phyloP scores from a whole-genome alignment of 2,797 vertebrate species.

The Crax fasciolata region DNA sequence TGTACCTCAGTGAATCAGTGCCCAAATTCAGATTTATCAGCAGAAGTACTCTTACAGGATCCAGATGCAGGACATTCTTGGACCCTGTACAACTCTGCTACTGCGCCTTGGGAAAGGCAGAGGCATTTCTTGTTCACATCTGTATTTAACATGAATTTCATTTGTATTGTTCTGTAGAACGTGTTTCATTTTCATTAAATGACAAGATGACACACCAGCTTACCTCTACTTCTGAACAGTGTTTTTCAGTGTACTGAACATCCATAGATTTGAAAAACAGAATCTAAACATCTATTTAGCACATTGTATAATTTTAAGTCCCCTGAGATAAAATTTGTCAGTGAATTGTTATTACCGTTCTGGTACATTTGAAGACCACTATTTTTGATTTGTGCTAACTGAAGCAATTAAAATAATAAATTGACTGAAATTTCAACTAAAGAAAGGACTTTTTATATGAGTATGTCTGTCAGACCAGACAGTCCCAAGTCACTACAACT shows the following conservation, averaged over 20 bases:
- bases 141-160: not conserved
- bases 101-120: not conserved
- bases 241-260: constrained; percentile 31
- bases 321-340: constrained; percentile 3
- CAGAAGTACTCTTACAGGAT: not conserved
- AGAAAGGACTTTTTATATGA: not conserved
- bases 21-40: not conserved
- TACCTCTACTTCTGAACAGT: not conserved
- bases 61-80: not conserved
- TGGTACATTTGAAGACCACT: not conserved
- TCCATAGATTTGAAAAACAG: constrained; percentile 6
- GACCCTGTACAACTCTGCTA: not conserved
- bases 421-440: not conserved
- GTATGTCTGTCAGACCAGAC: not conserved
- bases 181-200: not conserved
- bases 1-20: not conserved
- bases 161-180: not conserved
- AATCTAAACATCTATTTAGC: constrained; percentile 19
- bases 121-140: not conserved
- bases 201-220: not conserved
- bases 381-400: constrained; percentile 21
- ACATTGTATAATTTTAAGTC: not conserved
- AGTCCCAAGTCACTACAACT: not conserved
- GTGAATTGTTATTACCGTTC: constrained; percentile 30
- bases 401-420: constrained; percentile 12